Evolutionary conservation across 2,113 vertebrate genomes (phyloP).

Genomic region (Nibea albiflora): DNA sequence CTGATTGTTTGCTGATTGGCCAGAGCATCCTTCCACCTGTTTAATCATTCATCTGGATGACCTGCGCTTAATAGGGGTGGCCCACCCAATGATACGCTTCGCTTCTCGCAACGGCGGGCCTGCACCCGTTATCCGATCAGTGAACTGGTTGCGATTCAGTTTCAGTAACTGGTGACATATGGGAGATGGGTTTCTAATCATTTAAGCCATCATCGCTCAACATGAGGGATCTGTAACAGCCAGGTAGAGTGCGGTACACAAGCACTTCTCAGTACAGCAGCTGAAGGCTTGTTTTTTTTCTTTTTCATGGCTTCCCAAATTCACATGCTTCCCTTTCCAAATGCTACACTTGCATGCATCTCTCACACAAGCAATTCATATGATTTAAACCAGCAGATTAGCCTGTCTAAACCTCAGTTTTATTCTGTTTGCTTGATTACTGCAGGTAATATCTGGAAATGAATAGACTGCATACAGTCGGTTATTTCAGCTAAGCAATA

Average conservation of each 20-base stretch:
- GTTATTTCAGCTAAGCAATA: constrained; percentile 1
- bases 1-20: constrained; percentile 57
- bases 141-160: constrained; percentile 13
- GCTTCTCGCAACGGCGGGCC: constrained; percentile 4
- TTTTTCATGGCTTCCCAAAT: background rate
- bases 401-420: background rate
- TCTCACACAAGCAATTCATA: background rate
- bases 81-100: constrained; percentile 31
- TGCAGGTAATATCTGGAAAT: constrained; percentile 8
- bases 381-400: background rate
- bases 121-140: constrained; percentile 38
- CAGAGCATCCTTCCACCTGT: constrained; percentile 17
- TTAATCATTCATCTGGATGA: constrained; percentile 63
- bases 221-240: background rate
- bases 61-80: constrained; percentile 50
- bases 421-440: constrained; percentile 2
- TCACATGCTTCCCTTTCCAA: background rate
- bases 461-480: background rate
- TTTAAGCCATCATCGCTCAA: constrained; percentile 38
- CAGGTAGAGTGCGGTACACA: background rate
- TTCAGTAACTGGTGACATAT: constrained; percentile 48
- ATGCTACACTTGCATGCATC: background rate
- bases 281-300: background rate
- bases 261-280: background rate
- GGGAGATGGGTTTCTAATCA: constrained; percentile 33